Evolutionary conservation across 1,140 invertebrate genomes (phyloP).

Genomic region (Drosophila albomicans): DNA sequence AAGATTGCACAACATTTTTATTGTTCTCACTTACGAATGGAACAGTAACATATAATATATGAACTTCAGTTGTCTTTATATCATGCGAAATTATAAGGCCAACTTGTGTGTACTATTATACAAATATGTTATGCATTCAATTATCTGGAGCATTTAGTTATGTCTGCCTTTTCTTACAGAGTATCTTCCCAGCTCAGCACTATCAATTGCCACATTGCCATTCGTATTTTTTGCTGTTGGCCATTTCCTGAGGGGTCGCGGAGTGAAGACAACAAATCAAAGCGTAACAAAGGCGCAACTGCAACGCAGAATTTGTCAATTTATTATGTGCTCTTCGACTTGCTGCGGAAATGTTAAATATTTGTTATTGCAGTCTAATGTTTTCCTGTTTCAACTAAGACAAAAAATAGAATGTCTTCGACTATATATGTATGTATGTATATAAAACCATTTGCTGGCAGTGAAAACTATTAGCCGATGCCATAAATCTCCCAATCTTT

Average conservation of each 20-base stretch:
- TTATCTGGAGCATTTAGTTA: no score
- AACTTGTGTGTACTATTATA: no score
- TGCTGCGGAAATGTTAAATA: conserved; percentile 81
- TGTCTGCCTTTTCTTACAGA: not conserved
- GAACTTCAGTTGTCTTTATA: no score
- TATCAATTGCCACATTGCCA: not conserved
- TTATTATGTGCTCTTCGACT: conserved; percentile 72
- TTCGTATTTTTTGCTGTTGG: conserved; percentile 16
- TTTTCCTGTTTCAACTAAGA: conserved; percentile 62
- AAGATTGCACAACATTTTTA: no score
- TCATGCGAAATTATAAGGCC: no score
- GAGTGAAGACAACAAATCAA: conserved; percentile 66
- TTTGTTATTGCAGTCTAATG: conserved; percentile 83
- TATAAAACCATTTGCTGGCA: conserved; percentile 46
- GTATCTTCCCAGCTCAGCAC: not conserved
- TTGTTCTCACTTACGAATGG: no score
- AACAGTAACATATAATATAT: no score
- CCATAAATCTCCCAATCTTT: conserved; percentile 62
- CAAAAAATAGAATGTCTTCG: conserved; percentile 45
- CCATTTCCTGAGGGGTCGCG: conserved; percentile 46
- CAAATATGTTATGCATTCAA: no score
- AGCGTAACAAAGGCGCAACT: conserved; percentile 65
- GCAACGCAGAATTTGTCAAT: conserved; percentile 71
- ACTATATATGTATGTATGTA: not conserved
- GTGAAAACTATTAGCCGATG: conserved; percentile 70